Evolutionary conservation across 2,797 vertebrate genomes (phyloP).

Genomic region (Chaenodraco wilsoni): DNA sequence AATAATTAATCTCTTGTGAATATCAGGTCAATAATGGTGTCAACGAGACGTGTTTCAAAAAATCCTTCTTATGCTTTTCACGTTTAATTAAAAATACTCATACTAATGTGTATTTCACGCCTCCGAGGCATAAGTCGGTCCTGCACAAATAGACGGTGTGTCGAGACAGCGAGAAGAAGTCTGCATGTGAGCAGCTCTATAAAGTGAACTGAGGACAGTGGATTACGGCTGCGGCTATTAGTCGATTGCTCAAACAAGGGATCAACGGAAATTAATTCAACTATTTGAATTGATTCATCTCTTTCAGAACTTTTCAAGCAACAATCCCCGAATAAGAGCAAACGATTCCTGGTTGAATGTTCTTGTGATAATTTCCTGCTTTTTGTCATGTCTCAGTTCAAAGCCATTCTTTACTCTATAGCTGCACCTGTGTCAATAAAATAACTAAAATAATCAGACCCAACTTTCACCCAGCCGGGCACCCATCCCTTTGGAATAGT

Average conservation of each 20-base stretch:
- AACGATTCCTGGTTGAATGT: neutral
- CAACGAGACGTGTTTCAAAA: neutral
- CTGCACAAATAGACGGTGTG: neutral
- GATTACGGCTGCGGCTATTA: neutral
- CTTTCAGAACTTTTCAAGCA: neutral
- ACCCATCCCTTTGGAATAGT: neutral
- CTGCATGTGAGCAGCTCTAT: neutral
- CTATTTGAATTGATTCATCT: neutral
- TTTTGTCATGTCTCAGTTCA: neutral
- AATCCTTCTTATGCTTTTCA: neutral
- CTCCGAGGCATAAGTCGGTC: neutral
- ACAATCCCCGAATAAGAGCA: neutral
- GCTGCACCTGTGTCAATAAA: neutral
- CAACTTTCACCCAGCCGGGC: neutral
- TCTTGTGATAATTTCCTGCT: neutral
- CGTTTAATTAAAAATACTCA: neutral
- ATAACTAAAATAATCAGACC: no score
- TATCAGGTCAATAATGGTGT: constrained; percentile 1
- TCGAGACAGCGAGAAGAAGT: neutral
- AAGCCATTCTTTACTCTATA: neutral
- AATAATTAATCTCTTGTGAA: constrained; percentile 8
- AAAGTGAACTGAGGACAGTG: neutral
- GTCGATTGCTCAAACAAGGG: neutral
- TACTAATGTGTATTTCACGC: neutral
- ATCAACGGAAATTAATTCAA: neutral